A percentile compares a stretch with the other conserved stretches of the same genome.
Conservation (phyloP, 2,888 invertebrate genomes). For the Coleophora flavipennella region DNA sequence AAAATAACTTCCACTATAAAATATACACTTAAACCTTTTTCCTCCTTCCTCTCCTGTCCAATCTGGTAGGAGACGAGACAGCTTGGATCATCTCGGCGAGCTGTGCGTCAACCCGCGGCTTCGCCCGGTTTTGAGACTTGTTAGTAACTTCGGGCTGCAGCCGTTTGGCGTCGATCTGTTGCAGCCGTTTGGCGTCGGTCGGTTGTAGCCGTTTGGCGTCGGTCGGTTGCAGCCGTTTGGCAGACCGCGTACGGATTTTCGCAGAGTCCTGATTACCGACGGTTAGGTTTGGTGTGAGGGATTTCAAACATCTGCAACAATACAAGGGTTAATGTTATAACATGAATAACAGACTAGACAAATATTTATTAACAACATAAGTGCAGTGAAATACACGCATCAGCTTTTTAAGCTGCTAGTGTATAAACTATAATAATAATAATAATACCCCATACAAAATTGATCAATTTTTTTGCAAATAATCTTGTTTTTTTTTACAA, state of each 20-base stretch:
- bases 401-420: too few relatives aligned
- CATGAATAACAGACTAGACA: too few relatives aligned
- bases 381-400: too few relatives aligned
- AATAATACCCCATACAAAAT: too few relatives aligned
- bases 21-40: constrained; percentile 25
- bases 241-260: constrained; percentile 45
- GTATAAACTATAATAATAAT: too few relatives aligned
- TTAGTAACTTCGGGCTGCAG: too few relatives aligned
- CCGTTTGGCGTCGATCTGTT: too few relatives aligned
- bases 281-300: constrained; percentile 41
- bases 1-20: not conserved
- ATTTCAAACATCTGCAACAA: constrained; percentile 57
- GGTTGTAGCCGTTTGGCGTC: constrained; percentile 32
- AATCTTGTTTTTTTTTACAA: too few relatives aligned
- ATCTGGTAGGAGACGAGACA: constrained; percentile 33
- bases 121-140: constrained; percentile 18
- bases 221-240: constrained; percentile 39
- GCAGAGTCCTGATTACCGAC: constrained; percentile 38
- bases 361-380: too few relatives aligned
- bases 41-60: constrained; percentile 27
- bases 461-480: too few relatives aligned
- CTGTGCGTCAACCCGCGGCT: constrained; percentile 11
- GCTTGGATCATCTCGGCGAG: constrained; percentile 32
- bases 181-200: too few relatives aligned
- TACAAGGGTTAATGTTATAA: too few relatives aligned